Base-by-base conservation (phyloP, 35 echinoderm and acorn worm species). In the Eucidaris tribuloides region DNA sequence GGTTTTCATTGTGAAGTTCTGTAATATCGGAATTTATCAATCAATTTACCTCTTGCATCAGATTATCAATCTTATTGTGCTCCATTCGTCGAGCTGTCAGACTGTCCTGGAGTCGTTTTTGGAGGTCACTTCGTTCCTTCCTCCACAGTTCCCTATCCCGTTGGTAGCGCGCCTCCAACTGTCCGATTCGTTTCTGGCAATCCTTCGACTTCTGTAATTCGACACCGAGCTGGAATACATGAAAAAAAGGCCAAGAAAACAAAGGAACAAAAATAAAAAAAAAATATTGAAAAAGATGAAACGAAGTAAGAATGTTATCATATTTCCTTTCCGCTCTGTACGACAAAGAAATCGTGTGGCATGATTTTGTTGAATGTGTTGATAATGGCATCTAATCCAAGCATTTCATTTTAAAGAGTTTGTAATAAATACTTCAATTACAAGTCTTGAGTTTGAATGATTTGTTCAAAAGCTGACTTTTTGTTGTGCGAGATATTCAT, bases 81-180 rank as follows among this genome's bases (percentile, higher is more conserved):
- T 97, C 94, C 45, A 91, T 28, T 52, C 88, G 46, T 65, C 94
- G 54, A 3, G 85, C 50, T 20, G 84, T 83, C 52, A 97, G 62
- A 76, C 89, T 92, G 49, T 91, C 89, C 41, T 88, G 85, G 34
- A 97, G 72, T 81, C 89, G 68, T 76, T 85, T 81, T 48, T 91
- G 77, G 24, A 88, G 34, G 68, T 85, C 87, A 18, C 68, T 70
- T 32, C 94, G 82, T 80, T 97, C 94, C 44, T 81, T 64, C 58
- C 89, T 35, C 94, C 94, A 97, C 52, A 84, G 50, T 42, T 97
- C 94, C 52, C 89, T 63, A 36, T 97, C 94, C 22, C 86, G 45
- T 56, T 92, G 94, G 48, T 84, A 92, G 19, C 89, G 66, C 22
- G 59, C 62, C 54, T 97, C 94, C 41, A 92, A 42, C 54, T 97